These are phyloP conservation scores for Catocala sponsa DNA, from an alignment of 2,888 invertebrate species.

Conservation along the genomic window DNA sequence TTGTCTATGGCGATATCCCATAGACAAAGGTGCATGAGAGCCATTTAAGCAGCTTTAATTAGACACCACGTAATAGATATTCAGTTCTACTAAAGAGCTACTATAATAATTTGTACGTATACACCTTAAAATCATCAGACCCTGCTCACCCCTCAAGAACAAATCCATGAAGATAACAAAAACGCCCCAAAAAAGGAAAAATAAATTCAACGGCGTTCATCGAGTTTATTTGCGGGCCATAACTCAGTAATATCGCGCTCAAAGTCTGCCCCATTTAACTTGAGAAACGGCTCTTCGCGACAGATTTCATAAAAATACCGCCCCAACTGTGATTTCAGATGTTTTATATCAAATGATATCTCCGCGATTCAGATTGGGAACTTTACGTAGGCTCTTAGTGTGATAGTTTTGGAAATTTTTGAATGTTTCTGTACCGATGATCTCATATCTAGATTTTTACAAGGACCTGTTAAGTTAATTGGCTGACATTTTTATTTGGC, in stretches of 20 bases:
- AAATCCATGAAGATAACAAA: slow-evolving; percentile 24
- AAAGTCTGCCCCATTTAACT: slow-evolving; percentile 74
- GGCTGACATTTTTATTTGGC: too few relatives aligned
- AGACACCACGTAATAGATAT: too few relatives aligned
- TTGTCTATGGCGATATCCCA: too few relatives aligned
- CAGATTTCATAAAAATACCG: slow-evolving; percentile 68
- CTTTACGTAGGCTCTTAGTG: slow-evolving; percentile 17
- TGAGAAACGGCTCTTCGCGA: slow-evolving; percentile 68
- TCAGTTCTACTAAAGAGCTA: background rate
- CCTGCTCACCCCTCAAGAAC: slow-evolving; percentile 20
- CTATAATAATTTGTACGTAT: slow-evolving; percentile 5
- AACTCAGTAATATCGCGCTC: slow-evolving; percentile 75
- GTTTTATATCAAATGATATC: slow-evolving; percentile 55
- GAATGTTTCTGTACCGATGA: background rate
- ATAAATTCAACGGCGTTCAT: slow-evolving; percentile 44
- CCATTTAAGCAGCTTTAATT: too few relatives aligned
- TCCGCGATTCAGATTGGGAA: slow-evolving; percentile 21
- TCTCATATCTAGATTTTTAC: background rate
- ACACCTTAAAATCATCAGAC: background rate
- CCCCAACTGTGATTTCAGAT: slow-evolving; percentile 47
- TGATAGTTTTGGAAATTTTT: slow-evolving; percentile 13
- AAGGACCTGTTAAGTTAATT: too few relatives aligned
- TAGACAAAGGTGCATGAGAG: too few relatives aligned
- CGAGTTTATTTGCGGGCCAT: slow-evolving; percentile 67
- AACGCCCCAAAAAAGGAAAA: slow-evolving; percentile 22